Evolutionary conservation across 2,888 invertebrate species (phyloP).

Genomic region (Allygus modestus): DNA sequence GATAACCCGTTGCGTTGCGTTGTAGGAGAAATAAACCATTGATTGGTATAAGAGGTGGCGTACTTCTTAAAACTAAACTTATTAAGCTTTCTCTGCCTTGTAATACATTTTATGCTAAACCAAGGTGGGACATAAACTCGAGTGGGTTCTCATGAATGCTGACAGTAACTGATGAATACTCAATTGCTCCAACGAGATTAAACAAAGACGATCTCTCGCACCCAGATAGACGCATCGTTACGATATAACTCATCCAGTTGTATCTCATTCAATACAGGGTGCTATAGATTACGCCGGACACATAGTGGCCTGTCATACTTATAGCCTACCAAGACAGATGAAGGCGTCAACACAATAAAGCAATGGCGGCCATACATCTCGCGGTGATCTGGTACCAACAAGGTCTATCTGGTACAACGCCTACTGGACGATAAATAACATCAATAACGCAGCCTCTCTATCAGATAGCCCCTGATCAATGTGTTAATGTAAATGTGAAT

Average conservation of each 20-base stretch:
- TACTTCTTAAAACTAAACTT: too few species aligned
- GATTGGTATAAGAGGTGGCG: too few species aligned
- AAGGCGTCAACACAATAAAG: slow-evolving; percentile 56
- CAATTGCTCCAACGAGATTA: neutral
- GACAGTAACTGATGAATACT: neutral
- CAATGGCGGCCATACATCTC: slow-evolving; percentile 36
- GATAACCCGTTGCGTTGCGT: too few species aligned
- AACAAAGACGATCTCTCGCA: neutral
- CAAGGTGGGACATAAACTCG: too few species aligned
- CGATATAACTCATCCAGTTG: neutral
- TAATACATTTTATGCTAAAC: too few species aligned
- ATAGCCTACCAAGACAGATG: slow-evolving; percentile 50
- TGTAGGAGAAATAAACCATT: too few species aligned
- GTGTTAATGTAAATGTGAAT: slow-evolving; percentile 53
- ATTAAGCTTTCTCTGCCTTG: too few species aligned
- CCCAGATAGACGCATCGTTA: neutral
- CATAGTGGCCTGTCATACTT: slow-evolving; percentile 54
- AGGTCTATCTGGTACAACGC: slow-evolving; percentile 46
- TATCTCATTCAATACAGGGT: slow-evolving; percentile 34
- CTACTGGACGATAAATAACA: slow-evolving; percentile 48
- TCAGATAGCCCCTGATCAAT: slow-evolving; percentile 57
- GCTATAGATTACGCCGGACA: slow-evolving; percentile 38
- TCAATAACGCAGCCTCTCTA: slow-evolving; percentile 51
- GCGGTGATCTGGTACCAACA: slow-evolving; percentile 31
- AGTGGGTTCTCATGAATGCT: neutral